Base-by-base conservation (phyloP, 2,797 vertebrate genomes). In the Denticeps clupeoides region DNA sequence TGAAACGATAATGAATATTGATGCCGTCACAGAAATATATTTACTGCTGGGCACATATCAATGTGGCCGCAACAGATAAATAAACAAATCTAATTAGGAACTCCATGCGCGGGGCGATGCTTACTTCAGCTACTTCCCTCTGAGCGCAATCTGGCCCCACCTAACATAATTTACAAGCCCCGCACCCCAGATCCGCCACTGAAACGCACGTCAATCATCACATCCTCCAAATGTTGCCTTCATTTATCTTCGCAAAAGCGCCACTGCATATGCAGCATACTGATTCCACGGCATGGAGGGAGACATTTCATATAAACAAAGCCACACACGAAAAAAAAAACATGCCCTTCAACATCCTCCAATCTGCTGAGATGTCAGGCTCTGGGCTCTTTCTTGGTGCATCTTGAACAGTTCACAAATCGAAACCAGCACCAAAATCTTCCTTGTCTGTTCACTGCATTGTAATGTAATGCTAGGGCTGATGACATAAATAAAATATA, bases 171-270 rank as follows among this genome's bases (percentile, higher is more conserved):
- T 68, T 70, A 70, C 56, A 63, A 54, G n/a, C n/a, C n/a, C n/a
- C n/a, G n/a, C 47, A 31, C 38, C 48, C 51, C 53, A 59, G 60
- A 55, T 53, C 23, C 46, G 46, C 56, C 54, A 51, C 53, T 60
- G 55, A 60, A 62, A 51, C 46, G 47, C 11, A 28, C 50, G 54
- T 61, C 64, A 58, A 56, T 72, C 63, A 64, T 35, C 26, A 35
- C 58, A 47, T 67, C 51, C 19, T 61, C 50, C 13, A 21, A 70
- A 62, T 68, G 64, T 62, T 47, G 46, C 47, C 31, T 49, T 70
- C 60, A 71, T 65, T 71, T 62, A 69, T 67, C 70, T 65, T 62
- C 49, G 75, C 64, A 73, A 76, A 67, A 72, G 51, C 42, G 51
- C 49, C 5, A 21, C 33, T 33, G 51, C 41, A 31, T 55, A 62